phyloP scores from a whole-genome alignment of 2,113 vertebrate genomes.

The Chiloscyllium plagiosum region DNA sequence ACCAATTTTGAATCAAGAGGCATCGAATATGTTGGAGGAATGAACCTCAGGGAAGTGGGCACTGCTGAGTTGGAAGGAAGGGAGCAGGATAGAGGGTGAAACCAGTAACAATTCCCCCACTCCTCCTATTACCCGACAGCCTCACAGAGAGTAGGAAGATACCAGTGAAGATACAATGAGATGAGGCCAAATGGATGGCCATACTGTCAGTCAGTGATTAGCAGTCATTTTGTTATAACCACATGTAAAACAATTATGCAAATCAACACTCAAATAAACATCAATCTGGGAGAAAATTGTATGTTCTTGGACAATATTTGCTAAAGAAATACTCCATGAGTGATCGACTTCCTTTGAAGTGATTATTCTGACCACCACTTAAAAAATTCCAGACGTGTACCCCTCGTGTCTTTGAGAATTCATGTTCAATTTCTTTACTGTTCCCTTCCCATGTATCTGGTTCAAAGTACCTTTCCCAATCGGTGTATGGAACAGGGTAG shows the following conservation, averaged over 20 bases:
- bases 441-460: too few relatives aligned
- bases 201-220: too few relatives aligned
- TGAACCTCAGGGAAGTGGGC: not conserved
- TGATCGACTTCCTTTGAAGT: constrained; percentile 53
- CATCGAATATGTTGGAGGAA: not conserved
- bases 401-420: constrained; percentile 48
- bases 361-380: constrained; percentile 48
- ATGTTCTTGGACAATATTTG: constrained; percentile 58
- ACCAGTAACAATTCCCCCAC: too few relatives aligned
- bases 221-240: not conserved
- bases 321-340: constrained; percentile 59
- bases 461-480: too few relatives aligned
- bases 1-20: not conserved
- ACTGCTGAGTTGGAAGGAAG: too few relatives aligned
- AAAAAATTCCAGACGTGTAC: constrained; percentile 69
- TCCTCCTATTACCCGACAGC: not conserved
- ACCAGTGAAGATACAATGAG: not conserved
- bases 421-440: too few relatives aligned
- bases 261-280: not conserved
- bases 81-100: not conserved
- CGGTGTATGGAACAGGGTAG: too few relatives aligned
- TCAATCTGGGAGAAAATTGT: constrained; percentile 46
- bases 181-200: not conserved
- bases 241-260: not conserved
- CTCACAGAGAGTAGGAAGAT: not conserved